Evolutionary conservation across 2,113 vertebrate species (phyloP), one percentile per base, ranked within the genome.

Genomic region (Acrocephalus kingi): DNA sequence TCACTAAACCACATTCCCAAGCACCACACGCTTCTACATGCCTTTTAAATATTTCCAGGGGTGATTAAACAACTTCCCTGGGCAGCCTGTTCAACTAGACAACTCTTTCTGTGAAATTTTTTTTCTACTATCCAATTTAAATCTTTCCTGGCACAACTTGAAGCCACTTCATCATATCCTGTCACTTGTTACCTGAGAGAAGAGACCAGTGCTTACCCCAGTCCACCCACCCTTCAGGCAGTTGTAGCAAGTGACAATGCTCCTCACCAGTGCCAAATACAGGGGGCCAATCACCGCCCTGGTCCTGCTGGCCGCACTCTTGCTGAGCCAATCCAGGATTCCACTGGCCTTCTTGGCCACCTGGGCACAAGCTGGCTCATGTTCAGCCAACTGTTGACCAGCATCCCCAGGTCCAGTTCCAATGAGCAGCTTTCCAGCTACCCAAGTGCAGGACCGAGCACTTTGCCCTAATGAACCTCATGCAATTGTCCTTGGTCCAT

Each of bases 331-430:
- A 9, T 13, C 14, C 62, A 55, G 55, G 39, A 19, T 76, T 30
- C n/a, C n/a, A 1, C 2, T 68, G 24, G 30, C 48, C 79, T 23
- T 55, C 55, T 62, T 69, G 64, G 28, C 13, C 74, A 48, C 28
- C 39, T 78, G 55, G 7, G 23, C 33, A 54, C 22, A 46, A 0
- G 0, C 37, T 22, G 33, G 39, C 4, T 69, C 28, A 20, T 16
- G 39, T 69, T 39, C 46, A 46, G 33, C 33, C 13, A 25, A 1
- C 17, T 61, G 27, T 10, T 19, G 8, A 69, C 5, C 55, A 54
- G 23, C 46, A 69, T 1, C 8, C 6, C 9, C 27, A 46, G 31
- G 10, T 46, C 15, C 37, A 39, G 9, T 28, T 87, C 63, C 46
- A 45, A 10, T 4, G 16, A 45, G 20, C 17, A 68, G 25, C 3